Base-by-base conservation (phyloP, 1,140 invertebrate species). In the Anoplolepis gracilipes region DNA sequence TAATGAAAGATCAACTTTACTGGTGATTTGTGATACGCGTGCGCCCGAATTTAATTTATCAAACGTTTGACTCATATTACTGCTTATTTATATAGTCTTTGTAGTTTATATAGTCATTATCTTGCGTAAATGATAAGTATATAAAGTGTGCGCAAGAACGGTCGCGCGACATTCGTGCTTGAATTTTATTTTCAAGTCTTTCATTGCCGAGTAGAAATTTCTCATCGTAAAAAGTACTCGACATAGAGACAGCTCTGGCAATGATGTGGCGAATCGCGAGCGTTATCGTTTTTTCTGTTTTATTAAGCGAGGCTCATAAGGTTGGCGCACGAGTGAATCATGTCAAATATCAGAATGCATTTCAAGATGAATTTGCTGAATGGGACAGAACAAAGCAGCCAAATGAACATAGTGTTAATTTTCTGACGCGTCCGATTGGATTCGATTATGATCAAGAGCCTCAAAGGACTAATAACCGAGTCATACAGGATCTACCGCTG, bases 361-460 rank as follows among this genome's bases (percentile, higher is more conserved):
- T 89, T 19, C 62, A 87, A 10, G 85, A n/a, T n/a, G n/a, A 86
- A 8, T 86, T 57, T 61, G 5, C 64, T 16, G 28, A 89, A 25
- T 81, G 79, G 79, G 77, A 79, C 7, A 72, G 59, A 42, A 16
- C 46, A 10, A 81, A 33, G 1, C n/a, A 64, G 30, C 10, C n/a
- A 4, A 22, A 1, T 10, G 61, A 79, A 13, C 8, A 46, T 2
- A 5, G 1, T 1, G 6, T 25, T 13, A 22, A 46, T 1, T 70
- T 61, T 7, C 6, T 13, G 19, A 2, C 0, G 11, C 62, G 33
- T 64, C 4, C 25, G 36, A 39, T 39, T 25, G 25, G 57, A 36
- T 39, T 84, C 61, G 42, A 55, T 10, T 13, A 64, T n/a, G n/a
- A 39, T 16, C 10, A 3, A n/a, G 10, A 11, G 2, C 2, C 0